Evolutionary conservation across 2,797 vertebrate genomes (phyloP).

Genomic region (Melanotaenia boesemani): DNA sequence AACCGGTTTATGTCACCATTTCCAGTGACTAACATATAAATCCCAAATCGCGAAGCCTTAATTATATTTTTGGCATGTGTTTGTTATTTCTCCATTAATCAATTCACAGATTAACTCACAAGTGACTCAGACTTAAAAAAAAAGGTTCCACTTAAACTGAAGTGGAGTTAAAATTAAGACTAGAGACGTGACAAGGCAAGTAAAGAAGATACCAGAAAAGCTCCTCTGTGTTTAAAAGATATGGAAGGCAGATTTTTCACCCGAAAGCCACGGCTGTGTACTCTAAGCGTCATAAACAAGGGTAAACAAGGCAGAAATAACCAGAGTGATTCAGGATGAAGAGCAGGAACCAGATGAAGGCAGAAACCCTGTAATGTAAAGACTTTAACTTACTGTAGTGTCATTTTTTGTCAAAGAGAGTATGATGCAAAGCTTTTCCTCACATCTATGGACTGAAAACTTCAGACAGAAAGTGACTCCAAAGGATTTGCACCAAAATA

Average conservation of each 20-base stretch:
- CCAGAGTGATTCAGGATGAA: background rate
- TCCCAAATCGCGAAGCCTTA: background rate
- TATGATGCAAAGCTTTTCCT: background rate
- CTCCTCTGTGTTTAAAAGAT: background rate
- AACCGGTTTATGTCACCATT: background rate
- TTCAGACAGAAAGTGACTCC: background rate
- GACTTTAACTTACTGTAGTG: too few species aligned
- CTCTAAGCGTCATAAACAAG: background rate
- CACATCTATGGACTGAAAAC: background rate
- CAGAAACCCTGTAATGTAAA: background rate
- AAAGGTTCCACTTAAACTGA: background rate
- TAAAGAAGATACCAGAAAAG: background rate
- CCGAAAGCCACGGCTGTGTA: background rate
- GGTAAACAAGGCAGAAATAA: background rate
- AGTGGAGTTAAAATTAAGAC: background rate
- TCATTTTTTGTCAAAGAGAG: too few species aligned
- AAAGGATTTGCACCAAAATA: background rate
- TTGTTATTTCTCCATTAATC: background rate
- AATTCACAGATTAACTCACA: conserved; percentile 1
- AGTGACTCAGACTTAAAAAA: background rate
- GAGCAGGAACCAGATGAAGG: background rate
- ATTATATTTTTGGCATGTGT: background rate
- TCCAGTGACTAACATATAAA: background rate
- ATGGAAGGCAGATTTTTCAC: background rate
- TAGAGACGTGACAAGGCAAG: background rate